Base-by-base conservation (phyloP, 2,113 vertebrate species). In the Halichoerus grypus region DNA sequence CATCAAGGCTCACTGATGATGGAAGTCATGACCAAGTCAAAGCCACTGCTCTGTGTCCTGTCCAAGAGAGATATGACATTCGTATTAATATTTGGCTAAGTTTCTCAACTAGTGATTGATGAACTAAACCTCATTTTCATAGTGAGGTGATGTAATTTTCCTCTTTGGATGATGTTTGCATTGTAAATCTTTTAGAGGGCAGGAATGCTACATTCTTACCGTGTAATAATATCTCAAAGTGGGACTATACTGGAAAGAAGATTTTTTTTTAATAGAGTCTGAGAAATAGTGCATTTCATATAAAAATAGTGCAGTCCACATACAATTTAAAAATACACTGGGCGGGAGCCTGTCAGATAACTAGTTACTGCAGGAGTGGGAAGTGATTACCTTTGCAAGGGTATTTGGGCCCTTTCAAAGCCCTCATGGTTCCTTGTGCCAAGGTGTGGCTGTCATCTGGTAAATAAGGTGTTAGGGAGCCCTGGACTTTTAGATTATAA, bases 41-140 rank as follows among this genome's bases (percentile, higher is more conserved):
- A 98, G 94, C 82, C 16, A 2, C n/a, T 42, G 69, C 81, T 94
- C 88, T 67, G 55, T 63, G 91, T 97, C 95, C 96, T 97, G 97
- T 83, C 61, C 3, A 33, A 86, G 36, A 77, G 97, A 98, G 97
- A 98, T 98, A 98, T 65, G 95, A 91, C 88, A 98, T 98, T 98
- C 97, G 83, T 97, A 97, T 97, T 97, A 97, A 97, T 89, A 98
- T 97, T 98, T 93, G 28, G 61, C 69, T 74, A 94, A 95, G 67
- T 97, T 98, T 97, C 72, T 83, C 92, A 98, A 98, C 98, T 98
- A 98, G 82, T 19, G 53, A 94, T 97, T 83, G 93, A 96, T 86
- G 95, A 97, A 90, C 33, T 84, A 95, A 95, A 95, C 72, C 85
- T 93, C 79, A 53, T 89, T 67, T 96, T 97, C 59, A 12, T 76